phyloP scores from a whole-genome alignment of 2,797 vertebrate species.

The Choloepus didactylus region DNA sequence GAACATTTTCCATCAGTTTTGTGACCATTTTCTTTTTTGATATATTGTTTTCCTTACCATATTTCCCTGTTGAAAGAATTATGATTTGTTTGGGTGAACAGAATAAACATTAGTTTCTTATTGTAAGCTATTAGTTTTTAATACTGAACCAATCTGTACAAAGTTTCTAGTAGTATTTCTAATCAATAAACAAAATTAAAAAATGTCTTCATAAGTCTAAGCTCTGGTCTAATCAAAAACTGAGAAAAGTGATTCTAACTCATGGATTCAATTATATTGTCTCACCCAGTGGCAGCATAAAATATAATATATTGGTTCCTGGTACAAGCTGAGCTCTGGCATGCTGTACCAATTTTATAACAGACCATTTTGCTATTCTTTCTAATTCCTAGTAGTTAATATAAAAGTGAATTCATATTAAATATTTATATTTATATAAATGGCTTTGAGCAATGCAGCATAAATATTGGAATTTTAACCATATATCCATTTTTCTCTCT shows the following conservation, averaged over 20 bases:
- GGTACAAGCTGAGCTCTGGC: neutral
- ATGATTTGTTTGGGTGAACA: constrained; percentile 17
- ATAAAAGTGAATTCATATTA: constrained; percentile 46
- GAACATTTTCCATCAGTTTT: constrained; percentile 42
- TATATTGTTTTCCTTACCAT: neutral
- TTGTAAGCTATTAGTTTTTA: neutral
- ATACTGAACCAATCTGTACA: constrained; percentile 29
- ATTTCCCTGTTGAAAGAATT: constrained; percentile 49
- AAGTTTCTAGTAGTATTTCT: constrained; percentile 32
- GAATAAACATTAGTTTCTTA: constrained; percentile 51
- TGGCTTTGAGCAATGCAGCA: constrained; percentile 40
- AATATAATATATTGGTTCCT: neutral
- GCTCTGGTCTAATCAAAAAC: constrained; percentile 51
- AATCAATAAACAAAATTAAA: neutral
- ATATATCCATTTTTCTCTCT: neutral
- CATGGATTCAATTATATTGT: constrained; percentile 43
- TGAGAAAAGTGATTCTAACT: constrained; percentile 47
- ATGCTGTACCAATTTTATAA: constrained; percentile 1
- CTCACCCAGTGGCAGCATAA: neutral
- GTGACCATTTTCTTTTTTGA: constrained; percentile 9
- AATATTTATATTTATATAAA: constrained; percentile 51
- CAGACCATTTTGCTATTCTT: constrained; percentile 41
- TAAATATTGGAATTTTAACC: constrained; percentile 45
- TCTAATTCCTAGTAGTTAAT: constrained; percentile 40
- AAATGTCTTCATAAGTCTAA: neutral